Evolutionary conservation across 2,888 invertebrate genomes (phyloP).

Genomic region (Eumacrocentrus americanus): DNA sequence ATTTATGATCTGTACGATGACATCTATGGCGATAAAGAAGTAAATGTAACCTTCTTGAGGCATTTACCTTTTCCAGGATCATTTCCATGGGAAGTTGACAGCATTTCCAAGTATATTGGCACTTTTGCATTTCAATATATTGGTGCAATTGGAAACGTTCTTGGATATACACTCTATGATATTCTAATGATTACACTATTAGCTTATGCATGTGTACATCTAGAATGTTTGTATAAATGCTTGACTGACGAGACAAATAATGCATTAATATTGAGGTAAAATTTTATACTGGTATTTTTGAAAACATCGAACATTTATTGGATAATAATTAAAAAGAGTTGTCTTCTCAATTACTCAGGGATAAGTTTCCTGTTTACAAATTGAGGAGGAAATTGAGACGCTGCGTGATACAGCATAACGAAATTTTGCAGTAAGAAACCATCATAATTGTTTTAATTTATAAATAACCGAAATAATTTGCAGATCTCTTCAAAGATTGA

Average conservation of each 20-base stretch:
- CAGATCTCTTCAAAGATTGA: constrained; percentile 1
- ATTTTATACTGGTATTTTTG: background rate
- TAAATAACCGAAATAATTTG: no score
- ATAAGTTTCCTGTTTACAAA: background rate
- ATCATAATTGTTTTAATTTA: background rate
- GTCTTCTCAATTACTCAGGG: background rate
- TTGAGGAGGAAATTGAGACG: background rate
- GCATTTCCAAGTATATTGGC: constrained; percentile 3
- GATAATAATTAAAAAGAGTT: background rate
- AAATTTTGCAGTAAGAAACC: constrained; percentile 3
- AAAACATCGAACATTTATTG: background rate
- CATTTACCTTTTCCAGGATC: constrained; percentile 43
- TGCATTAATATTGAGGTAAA: constrained; percentile 18
- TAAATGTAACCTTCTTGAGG: constrained; percentile 10
- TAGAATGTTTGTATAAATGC: constrained; percentile 38
- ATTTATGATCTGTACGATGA: constrained; percentile 27
- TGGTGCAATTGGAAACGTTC: constrained; percentile 30
- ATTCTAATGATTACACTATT: constrained; percentile 39
- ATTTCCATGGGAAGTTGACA: constrained; percentile 10
- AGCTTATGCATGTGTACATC: constrained; percentile 37
- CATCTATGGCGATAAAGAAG: background rate
- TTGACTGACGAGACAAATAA: constrained; percentile 24
- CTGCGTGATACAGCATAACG: background rate
- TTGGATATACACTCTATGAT: constrained; percentile 41
- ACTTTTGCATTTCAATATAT: constrained; percentile 11